Evolutionary conservation across 2,113 vertebrate genomes (phyloP).

Genomic region (Chaetura pelagica): DNA sequence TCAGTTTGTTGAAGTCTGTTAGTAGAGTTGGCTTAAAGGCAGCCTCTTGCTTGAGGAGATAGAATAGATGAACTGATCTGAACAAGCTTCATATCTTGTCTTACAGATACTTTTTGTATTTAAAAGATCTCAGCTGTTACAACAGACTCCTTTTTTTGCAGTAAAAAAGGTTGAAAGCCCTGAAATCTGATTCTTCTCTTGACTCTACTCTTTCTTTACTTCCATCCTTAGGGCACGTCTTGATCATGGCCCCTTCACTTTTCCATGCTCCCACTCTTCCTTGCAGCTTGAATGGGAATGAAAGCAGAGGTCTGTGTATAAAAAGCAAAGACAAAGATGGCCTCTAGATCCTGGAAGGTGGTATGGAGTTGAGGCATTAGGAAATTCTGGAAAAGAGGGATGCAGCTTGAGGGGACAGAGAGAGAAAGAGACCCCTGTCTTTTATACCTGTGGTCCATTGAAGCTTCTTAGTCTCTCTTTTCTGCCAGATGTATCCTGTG

Average conservation of each 20-base stretch:
- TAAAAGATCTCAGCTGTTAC: neutral
- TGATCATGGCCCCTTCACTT: rapidly evolving
- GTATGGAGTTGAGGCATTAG: neutral
- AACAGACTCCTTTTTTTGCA: neutral
- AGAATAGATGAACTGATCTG: neutral
- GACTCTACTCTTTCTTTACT: neutral
- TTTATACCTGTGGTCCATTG: neutral
- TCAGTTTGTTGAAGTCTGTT: neutral
- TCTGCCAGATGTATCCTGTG: neutral
- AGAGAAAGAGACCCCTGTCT: neutral
- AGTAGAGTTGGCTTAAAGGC: neutral
- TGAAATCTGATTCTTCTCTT: neutral
- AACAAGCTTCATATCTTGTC: neutral
- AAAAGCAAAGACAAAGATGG: neutral
- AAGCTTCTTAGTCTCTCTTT: neutral
- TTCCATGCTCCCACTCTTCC: neutral
- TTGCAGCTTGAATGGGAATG: neutral
- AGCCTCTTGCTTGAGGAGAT: neutral
- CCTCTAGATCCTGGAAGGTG: neutral
- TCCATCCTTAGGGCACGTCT: neutral
- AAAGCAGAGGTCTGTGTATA: neutral
- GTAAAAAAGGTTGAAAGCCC: neutral
- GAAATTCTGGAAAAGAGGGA: neutral
- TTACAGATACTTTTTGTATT: neutral
- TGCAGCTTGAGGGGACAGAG: neutral